A percentile compares a stretch with the other conserved stretches of the same genome.
Conservation (phyloP, 2,797 vertebrate genomes). For the Enteromius viviparus region DNA sequence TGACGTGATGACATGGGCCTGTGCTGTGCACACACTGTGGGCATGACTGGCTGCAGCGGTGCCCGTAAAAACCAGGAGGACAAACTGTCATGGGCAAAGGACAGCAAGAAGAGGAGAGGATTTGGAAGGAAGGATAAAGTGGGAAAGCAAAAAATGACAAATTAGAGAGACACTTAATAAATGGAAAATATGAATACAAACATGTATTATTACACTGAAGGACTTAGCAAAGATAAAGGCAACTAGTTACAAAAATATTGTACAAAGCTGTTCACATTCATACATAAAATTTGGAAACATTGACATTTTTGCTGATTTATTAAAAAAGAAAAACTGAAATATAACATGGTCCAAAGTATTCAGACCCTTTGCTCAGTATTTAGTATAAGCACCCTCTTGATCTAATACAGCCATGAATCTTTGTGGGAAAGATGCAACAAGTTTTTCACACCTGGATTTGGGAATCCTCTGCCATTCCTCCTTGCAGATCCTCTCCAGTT, state of each 20-base stretch:
- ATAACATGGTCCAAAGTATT: too few species aligned
- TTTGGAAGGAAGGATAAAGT: background rate
- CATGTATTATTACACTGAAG: background rate
- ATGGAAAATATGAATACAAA: background rate
- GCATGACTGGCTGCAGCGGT: constrained; percentile 91
- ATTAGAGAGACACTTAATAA: background rate
- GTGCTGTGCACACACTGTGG: constrained; percentile 94
- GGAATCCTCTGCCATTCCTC: too few species aligned
- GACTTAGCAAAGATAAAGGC: background rate
- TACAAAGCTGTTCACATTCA: background rate
- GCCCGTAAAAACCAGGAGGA: constrained; percentile 91
- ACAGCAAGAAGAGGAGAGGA: constrained; percentile 1
- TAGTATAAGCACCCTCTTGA: too few species aligned
- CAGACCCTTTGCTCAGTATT: too few species aligned
- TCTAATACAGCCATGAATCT: too few species aligned
- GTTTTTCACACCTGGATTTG: too few species aligned
- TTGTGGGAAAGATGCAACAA: too few species aligned
- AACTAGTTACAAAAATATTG: background rate
- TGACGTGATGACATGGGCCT: constrained; percentile 91
- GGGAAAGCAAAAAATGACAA: background rate
- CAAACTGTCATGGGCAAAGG: constrained; percentile 80
- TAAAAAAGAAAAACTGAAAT: too few species aligned
- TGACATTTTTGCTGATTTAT: background rate
- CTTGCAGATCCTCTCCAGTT: too few species aligned
- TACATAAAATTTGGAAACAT: background rate